A percentile compares a stretch with the other conserved stretches of the same genome.
These are phyloP conservation scores for Periophthalmus magnuspinnatus DNA, from an alignment of 2,797 vertebrate species.

Conservation along the genomic window DNA sequence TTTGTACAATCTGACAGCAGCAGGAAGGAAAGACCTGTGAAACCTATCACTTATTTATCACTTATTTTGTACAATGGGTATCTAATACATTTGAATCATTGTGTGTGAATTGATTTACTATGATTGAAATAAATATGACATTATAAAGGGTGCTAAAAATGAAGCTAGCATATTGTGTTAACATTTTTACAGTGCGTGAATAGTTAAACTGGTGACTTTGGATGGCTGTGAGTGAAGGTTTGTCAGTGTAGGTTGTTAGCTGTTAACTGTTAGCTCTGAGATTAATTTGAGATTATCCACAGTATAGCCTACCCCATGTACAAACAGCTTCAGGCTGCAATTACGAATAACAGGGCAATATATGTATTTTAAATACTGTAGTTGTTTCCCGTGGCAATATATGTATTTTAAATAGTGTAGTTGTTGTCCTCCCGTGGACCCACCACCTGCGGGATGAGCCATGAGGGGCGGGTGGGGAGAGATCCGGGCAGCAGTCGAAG, in stretches of 20 bases:
- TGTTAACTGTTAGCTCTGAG: not conserved
- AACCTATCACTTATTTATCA: no score
- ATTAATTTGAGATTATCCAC: conserved; percentile 7
- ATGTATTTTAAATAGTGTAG: no score
- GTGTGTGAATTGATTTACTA: not conserved
- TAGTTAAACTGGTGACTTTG: not conserved
- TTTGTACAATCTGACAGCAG: no score
- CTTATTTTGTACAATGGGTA: not conserved
- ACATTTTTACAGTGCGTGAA: no score
- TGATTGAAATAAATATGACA: not conserved
- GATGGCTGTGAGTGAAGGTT: not conserved
- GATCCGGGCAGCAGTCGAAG: no score
- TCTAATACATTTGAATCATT: not conserved
- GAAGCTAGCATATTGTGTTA: not conserved
- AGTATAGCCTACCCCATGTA: not conserved
- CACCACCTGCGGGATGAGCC: no score
- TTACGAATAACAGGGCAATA: not conserved
- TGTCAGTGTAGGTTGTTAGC: not conserved
- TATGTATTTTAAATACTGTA: not conserved
- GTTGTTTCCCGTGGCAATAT: no score
- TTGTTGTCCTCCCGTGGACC: no score
- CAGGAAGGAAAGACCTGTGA: no score
- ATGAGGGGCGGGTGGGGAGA: no score
- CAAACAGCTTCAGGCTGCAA: not conserved
- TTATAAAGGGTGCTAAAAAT: not conserved